A percentile compares a stretch with the other conserved stretches of the same genome.
phyloP scores from a whole-genome alignment of 2,888 invertebrate species.

The Brachyopa scutellaris region DNA sequence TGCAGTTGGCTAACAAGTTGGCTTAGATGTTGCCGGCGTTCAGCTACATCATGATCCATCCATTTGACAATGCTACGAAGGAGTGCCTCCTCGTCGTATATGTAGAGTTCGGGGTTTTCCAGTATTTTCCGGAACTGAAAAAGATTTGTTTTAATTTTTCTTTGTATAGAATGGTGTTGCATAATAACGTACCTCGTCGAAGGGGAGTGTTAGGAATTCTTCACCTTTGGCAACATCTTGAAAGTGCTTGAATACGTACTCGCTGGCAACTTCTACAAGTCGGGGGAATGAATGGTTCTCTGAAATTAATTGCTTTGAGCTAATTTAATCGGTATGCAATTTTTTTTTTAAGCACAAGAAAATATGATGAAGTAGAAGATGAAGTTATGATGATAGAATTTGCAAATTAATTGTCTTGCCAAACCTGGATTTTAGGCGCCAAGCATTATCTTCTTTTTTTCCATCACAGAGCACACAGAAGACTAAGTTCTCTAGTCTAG shows the following conservation, averaged over 20 bases:
- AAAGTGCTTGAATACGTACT: constrained; percentile 75
- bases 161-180: not conserved
- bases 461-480: too few species aligned
- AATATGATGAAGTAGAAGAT: too few species aligned
- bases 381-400: too few species aligned
- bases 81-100: constrained; percentile 76
- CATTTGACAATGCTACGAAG: constrained; percentile 75
- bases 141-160: not conserved
- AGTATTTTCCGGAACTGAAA: constrained; percentile 74
- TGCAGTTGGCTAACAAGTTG: constrained; percentile 74
- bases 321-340: too few species aligned
- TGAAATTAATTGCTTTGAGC: too few species aligned
- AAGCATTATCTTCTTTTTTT: too few species aligned
- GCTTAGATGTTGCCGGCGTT: constrained; percentile 72
- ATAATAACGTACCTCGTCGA: constrained; percentile 74
- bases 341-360: too few species aligned
- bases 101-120: constrained; percentile 74
- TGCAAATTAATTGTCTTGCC: too few species aligned
- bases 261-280: constrained; percentile 74
- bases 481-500: too few species aligned
- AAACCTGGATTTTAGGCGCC: too few species aligned
- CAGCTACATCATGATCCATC: constrained; percentile 73
- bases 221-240: constrained; percentile 75
- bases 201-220: constrained; percentile 75
- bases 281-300: constrained; percentile 75